A percentile compares a stretch with the other conserved stretches of the same genome.
phyloP scores from a whole-genome alignment of 2,888 invertebrate species.

The Cryptosula pallasiana region DNA sequence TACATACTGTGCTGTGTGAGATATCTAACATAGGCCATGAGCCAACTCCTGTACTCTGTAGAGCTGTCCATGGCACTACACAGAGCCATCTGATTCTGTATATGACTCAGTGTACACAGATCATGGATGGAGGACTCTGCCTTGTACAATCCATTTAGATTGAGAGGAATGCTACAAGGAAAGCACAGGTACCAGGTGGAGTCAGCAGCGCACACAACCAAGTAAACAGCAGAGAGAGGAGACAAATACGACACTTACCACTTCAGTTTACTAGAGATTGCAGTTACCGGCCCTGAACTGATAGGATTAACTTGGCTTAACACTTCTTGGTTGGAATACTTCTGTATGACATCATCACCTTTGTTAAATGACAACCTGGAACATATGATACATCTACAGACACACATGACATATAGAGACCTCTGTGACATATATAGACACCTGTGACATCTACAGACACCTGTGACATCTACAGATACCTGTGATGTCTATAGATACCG shows the following conservation, averaged over 20 bases:
- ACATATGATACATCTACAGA: too few relatives aligned
- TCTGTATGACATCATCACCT: neutral
- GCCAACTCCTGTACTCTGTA: slow-evolving; percentile 73
- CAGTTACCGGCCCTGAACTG: neutral
- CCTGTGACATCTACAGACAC: too few relatives aligned
- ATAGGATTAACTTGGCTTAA: too few relatives aligned
- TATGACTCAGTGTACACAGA: slow-evolving; percentile 51
- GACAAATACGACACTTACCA: neutral
- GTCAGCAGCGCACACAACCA: neutral
- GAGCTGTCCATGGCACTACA: slow-evolving; percentile 66
- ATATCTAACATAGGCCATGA: slow-evolving; percentile 61
- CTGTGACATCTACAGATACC: too few relatives aligned
- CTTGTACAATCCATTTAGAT: slow-evolving; percentile 32
- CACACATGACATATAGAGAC: too few relatives aligned
- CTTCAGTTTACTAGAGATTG: neutral
- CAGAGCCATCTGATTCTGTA: slow-evolving; percentile 69
- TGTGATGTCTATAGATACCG: too few relatives aligned
- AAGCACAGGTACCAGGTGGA: too few relatives aligned
- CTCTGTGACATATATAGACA: too few relatives aligned
- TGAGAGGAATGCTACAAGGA: neutral
- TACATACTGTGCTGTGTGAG: slow-evolving; percentile 64
- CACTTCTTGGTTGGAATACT: neutral
- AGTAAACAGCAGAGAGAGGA: neutral
- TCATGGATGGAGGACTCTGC: slow-evolving; percentile 43
- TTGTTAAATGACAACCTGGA: neutral